These are phyloP conservation scores for Drosophila pullipes DNA, from an alignment of 2,888 invertebrate genomes.

Conservation along the genomic window DNA sequence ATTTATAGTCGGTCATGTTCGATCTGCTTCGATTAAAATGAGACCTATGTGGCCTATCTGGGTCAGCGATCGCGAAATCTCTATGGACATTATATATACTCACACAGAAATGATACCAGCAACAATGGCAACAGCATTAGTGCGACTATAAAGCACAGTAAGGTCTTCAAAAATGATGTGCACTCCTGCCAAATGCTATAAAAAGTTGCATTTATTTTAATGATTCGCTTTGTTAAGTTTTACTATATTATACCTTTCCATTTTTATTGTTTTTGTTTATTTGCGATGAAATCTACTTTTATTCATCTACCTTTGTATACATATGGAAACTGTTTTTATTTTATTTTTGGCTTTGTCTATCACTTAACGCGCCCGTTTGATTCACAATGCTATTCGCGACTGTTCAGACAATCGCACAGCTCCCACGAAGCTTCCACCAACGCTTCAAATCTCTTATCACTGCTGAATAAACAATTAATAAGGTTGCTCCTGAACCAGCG, in stretches of 20 bases:
- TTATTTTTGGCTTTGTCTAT: conserved; percentile 39
- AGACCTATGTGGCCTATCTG: conserved; percentile 32
- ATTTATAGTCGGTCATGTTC: conserved; percentile 67
- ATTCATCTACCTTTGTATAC: too few relatives aligned
- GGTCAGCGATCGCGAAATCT: conserved; percentile 17
- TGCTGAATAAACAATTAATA: conserved; percentile 43
- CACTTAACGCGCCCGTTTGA: conserved; percentile 47
- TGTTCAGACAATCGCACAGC: conserved; percentile 56
- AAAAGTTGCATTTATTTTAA: conserved; percentile 1
- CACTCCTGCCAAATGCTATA: conserved; percentile 81
- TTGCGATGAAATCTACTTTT: conserved; percentile 7
- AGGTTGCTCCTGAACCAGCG: conserved; percentile 38
- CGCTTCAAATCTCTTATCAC: conserved; percentile 46
- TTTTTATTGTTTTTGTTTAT: conserved; percentile 10
- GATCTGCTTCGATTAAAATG: conserved; percentile 49
- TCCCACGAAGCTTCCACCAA: conserved; percentile 38
- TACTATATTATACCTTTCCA: conserved; percentile 46
- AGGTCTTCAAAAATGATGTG: conserved; percentile 81
- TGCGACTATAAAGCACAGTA: conserved; percentile 81
- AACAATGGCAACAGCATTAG: conserved; percentile 80
- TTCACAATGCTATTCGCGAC: conserved; percentile 54
- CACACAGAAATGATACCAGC: conserved; percentile 83
- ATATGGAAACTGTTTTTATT: conserved; percentile 12
- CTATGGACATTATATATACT: conserved; percentile 63
- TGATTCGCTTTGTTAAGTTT: neutral